Evolutionary conservation across 2,113 vertebrate species (phyloP), one percentile per base, ranked within the genome.

Genomic region (Malaclemys terrapin): DNA sequence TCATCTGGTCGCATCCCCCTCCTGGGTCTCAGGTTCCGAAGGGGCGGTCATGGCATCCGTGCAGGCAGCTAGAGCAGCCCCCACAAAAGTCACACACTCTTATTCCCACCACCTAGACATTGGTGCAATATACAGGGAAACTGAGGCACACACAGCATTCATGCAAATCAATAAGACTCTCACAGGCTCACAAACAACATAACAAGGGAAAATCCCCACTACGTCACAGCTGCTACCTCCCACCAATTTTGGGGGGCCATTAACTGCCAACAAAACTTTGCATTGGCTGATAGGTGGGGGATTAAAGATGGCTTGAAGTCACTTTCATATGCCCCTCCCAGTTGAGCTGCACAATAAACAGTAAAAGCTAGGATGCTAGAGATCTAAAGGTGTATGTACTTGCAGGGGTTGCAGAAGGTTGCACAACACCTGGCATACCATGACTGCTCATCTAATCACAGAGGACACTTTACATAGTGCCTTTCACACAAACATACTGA

Each of bases 221-320:
- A 53, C 2, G 52, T 20, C 52, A 53, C 17, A 53, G 52, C 59
- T 92, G 81, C 62, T 65, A 94, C 42, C 16, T 86, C 13, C 3
- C 87, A 38, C 42, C n/a, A 80, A n/a, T 79, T 80, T 76, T 57
- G 20, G 75, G 86, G 38, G 84, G 8, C 16, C 47, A 81, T 35
- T 84, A 92, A 56, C 93, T 94, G 87, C 78, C 0, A 95, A 50
- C 72, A 85, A 29, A 82, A 89, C 86, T 88, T 25, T 93, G 50
- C 78, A 92, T 9, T 81, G 93, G 80, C 78, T 91, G 85, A 45
- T 81, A 79, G 72, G 50, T 0, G 0, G 65, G 25, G 85, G 31
- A 87, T 79, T 96, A 92, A 52, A 59, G 24, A 47, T 47, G 42
- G 84, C 81, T 35, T 83, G 83, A 65, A 92, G 89, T 83, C 53